A percentile compares a stretch with the other conserved stretches of the same genome.
These are phyloP conservation scores for Acanthosepion esculentum DNA, from an alignment of 2,888 invertebrate genomes.

Conservation along the genomic window DNA sequence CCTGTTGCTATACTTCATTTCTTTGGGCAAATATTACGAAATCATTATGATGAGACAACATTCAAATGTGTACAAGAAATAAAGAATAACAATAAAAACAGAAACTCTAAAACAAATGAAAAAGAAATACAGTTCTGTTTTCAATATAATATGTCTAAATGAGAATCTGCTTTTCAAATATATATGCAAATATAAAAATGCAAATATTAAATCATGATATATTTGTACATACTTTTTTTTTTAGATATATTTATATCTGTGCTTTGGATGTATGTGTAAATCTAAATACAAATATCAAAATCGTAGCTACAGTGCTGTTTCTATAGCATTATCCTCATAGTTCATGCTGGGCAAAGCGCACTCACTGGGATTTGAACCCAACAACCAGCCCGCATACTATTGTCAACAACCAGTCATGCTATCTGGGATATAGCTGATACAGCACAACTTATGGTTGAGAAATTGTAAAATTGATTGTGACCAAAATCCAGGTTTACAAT, in stretches of 20 bases:
- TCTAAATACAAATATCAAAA: background rate
- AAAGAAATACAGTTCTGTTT: background rate
- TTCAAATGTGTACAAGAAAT: background rate
- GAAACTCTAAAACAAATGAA: constrained; percentile 5
- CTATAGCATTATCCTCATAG: background rate
- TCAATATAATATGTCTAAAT: background rate
- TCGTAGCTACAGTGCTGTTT: background rate
- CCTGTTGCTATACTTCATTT: background rate
- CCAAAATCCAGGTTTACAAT: background rate
- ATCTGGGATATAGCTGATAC: background rate
- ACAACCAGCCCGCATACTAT: constrained; percentile 21
- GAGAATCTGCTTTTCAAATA: background rate
- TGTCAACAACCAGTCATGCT: background rate
- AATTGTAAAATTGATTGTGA: background rate
- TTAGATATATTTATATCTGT: constrained; percentile 6
- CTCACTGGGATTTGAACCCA: constrained; percentile 33
- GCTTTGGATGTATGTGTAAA: background rate
- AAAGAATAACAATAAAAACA: background rate
- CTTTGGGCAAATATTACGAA: background rate
- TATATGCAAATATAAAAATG: background rate
- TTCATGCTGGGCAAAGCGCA: constrained; percentile 33
- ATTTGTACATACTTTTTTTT: background rate
- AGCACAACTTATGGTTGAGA: constrained; percentile 14
- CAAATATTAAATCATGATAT: background rate
- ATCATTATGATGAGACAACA: background rate